Evolutionary conservation across 1,140 invertebrate genomes (phyloP), one percentile per base, ranked within the genome.

Genomic region (Brachionus sp.): DNA sequence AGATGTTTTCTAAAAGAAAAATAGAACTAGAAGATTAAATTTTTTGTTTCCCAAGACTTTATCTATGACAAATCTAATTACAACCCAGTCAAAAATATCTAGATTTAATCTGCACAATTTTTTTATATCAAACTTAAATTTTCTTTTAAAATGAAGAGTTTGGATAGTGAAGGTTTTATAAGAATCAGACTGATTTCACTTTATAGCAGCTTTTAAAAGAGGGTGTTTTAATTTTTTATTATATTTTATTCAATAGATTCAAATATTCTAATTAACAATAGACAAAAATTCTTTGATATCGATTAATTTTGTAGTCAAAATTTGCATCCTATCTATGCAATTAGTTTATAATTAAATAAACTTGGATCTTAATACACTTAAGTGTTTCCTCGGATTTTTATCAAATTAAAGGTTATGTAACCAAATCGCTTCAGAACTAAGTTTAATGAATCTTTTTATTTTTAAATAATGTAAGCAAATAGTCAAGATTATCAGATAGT

Each of bases 401-500:
- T 57, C 50, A 57, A 57, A 57, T 57, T 57, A 57, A 57, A 57
- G 50, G 50, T 57, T 57, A 57, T 57, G 50, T 19, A 57, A 57
- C 16, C 50, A 19, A 16, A 57, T 57, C 19, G 19, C 19, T 57
- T 57, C 19, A 19, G n/a, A 57, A 57, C 19, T 57, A 57, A 57
- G 50, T 23, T 19, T 23, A 9, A 57, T 57, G 9, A 19, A 57
- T 57, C 16, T 57, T 57, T 25, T 7, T n/a, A n/a, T 29, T 29
- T 29, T 2, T 2, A 57, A 57, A 57, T 19, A 19, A 57, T 57
- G 50, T 25, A 57, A 57, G 19, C 50, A 57, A 25, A 19, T 9
- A 57, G 16, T 50, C 44, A 57, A 57, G 50, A 57, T 57, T 10
- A 57, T 9, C 3, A 19, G n/a, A 19, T 57, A 57, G 19, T 4